A percentile compares a stretch with the other conserved stretches of the same genome.
Conservation (phyloP, 2,888 invertebrate genomes). For the Melolontha melolontha region DNA sequence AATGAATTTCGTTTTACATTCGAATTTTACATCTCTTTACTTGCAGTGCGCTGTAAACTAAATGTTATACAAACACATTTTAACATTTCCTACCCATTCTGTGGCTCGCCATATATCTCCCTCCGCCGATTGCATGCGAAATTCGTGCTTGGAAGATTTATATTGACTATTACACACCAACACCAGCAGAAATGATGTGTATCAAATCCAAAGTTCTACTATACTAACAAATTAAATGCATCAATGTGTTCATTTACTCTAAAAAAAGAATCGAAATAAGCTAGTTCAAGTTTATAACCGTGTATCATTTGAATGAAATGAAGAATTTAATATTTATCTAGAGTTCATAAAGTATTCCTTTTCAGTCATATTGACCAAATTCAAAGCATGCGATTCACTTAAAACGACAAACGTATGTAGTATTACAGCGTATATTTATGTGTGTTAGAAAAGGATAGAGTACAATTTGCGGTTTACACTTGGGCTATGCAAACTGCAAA, state of each 20-base stretch:
- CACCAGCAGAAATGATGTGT: slow-evolving; percentile 13
- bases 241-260: not conserved
- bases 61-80: slow-evolving; percentile 8
- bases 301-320: no score
- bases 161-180: slow-evolving; percentile 22
- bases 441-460: no score
- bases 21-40: slow-evolving; percentile 13
- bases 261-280: no score
- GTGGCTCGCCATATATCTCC: not conserved
- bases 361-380: no score
- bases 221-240: slow-evolving; percentile 28
- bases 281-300: no score
- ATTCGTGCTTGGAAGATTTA: slow-evolving; percentile 32
- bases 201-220: slow-evolving; percentile 23
- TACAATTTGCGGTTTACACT: no score
- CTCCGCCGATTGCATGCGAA: slow-evolving; percentile 10
- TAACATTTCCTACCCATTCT: not conserved
- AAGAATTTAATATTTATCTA: no score
- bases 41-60: not conserved
- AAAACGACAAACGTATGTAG: no score
- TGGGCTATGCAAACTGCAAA: no score
- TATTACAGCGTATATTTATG: no score
- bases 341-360: no score
- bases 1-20: slow-evolving; percentile 2
- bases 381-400: no score